Base-by-base conservation (phyloP, 2,888 invertebrate species). In the Lamellibrachia columna region DNA sequence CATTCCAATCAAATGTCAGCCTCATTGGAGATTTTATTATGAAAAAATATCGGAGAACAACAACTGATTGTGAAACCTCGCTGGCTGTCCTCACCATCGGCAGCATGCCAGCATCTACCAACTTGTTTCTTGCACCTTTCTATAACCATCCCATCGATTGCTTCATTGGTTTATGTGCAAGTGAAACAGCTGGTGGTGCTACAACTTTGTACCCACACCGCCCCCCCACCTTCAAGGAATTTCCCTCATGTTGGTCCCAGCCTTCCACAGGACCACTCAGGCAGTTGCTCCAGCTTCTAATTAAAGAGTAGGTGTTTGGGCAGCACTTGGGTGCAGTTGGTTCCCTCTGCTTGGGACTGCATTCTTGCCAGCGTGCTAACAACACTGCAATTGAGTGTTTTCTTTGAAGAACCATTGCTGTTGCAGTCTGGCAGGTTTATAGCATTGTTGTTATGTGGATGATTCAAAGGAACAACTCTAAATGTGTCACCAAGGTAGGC, bases 271-370 rank as follows among this genome's bases (percentile, higher is more conserved):
- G 75, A n/a, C 75, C 15, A 22, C 75, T 22, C n/a, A 75, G 75
- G 75, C 75, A 75, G 75, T 75, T 6, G 75, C 75, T 75, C 75
- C 75, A 15, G n/a, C 75, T 22, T 75, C 75, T 75, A 75, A 75
- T 75, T 75, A 75, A 75, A 75, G 75, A 75, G 75, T 75, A 75
- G 75, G 75, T 75, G 75, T 75, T 75, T 75, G 75, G 75, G 75
- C 75, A 75, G 75, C 75, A 75, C 75, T 75, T 75, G 75, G 75
- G 75, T 75, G 75, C 75, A 75, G 75, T 75, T 22, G 75, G 75
- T 75, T 75, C 75, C 75, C 22, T 2, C 75, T 3, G 22, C 75
- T 75, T n/a, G 22, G 75, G 15, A 4, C 22, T 75, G 75, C 75
- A 75, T 75, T 75, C 75, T 75, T 75, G 22, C 75, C 75, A 1